Evolutionary conservation across 1,140 invertebrate genomes (phyloP).

Genomic region (Diabrotica undecimpunctata): DNA sequence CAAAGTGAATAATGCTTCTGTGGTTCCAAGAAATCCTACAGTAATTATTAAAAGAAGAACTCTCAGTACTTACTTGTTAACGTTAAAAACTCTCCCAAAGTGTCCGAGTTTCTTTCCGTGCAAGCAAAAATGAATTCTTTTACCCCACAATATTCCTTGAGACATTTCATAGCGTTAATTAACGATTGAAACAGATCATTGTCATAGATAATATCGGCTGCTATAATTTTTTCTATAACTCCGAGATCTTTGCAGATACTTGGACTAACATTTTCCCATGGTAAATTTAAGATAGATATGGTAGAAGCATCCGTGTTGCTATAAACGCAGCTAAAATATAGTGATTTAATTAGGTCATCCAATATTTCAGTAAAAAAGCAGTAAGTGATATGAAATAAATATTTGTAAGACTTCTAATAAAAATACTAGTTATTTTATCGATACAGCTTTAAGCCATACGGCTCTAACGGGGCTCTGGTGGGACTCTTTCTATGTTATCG

Average conservation of each 20-base stretch:
- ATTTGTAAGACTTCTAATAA: no score
- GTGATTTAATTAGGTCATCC: neutral
- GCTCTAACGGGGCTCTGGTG: no score
- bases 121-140: constrained; percentile 49
- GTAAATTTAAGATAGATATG: constrained; percentile 47
- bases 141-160: constrained; percentile 38
- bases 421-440: no score
- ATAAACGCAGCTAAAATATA: constrained; percentile 13
- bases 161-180: constrained; percentile 44
- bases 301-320: constrained; percentile 15
- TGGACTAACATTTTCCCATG: constrained; percentile 51
- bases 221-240: constrained; percentile 51
- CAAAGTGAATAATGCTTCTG: no score
- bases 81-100: constrained; percentile 48
- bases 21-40: no score
- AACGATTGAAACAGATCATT: constrained; percentile 46
- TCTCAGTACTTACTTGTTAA: constrained; percentile 43
- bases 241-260: constrained; percentile 31
- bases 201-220: constrained; percentile 56
- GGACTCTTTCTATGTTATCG: no score
- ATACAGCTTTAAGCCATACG: no score
- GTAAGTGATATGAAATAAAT: no score
- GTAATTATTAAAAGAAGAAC: no score
- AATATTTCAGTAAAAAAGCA: no score
- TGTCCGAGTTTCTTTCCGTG: constrained; percentile 52